These are phyloP conservation scores for Eclectus roratus DNA, from an alignment of 2,113 vertebrate genomes.

Conservation along the genomic window DNA sequence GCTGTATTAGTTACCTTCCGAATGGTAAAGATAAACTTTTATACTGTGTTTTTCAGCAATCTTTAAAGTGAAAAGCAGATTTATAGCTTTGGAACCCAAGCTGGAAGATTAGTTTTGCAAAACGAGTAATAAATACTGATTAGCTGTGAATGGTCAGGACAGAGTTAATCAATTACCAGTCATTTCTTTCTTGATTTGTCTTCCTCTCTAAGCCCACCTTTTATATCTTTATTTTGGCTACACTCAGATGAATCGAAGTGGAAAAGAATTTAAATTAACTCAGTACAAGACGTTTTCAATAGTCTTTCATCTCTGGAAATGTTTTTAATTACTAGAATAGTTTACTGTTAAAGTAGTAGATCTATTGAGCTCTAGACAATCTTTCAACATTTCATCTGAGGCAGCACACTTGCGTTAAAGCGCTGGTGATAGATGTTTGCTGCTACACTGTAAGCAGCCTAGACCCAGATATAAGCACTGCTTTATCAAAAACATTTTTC, in stretches of 20 bases:
- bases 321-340: conserved; percentile 1
- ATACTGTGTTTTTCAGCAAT: neutral
- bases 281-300: neutral
- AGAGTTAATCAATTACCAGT: neutral
- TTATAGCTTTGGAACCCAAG: neutral
- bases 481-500: neutral
- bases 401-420: neutral
- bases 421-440: neutral
- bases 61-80: neutral
- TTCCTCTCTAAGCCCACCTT: neutral
- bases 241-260: neutral
- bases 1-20: neutral
- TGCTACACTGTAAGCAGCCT: neutral
- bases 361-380: neutral
- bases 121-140: neutral
- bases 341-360: neutral
- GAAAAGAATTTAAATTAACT: neutral
- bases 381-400: neutral
- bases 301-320: neutral
- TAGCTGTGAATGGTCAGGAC: neutral
- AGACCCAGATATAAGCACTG: neutral
- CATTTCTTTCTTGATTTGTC: neutral
- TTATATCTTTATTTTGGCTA: neutral
- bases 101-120: neutral
- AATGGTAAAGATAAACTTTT: neutral